Conservation (phyloP, 2,888 invertebrate genomes). For the Branchipolynoe longqiensis region DNA sequence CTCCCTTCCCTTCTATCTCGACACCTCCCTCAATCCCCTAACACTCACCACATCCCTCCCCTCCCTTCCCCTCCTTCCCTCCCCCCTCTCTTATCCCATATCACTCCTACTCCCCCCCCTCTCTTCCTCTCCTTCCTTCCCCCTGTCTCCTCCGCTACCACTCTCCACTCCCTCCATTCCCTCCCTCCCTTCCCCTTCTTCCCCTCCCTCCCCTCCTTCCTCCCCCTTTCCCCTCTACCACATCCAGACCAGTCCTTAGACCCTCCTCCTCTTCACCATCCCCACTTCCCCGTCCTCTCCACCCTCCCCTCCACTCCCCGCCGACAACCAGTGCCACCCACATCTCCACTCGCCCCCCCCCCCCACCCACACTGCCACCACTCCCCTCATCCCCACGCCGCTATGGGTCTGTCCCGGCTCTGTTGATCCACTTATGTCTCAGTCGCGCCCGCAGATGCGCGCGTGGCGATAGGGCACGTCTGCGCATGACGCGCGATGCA, state of each 20-base stretch:
- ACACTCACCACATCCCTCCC: background rate
- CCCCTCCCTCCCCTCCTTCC: background rate
- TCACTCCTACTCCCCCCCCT: background rate
- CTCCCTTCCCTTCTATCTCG: background rate
- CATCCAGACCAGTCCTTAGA: background rate
- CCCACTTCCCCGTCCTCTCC: background rate
- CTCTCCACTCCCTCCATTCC: background rate
- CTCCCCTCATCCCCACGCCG: background rate
- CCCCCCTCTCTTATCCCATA: background rate
- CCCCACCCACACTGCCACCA: background rate
- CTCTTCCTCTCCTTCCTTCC: background rate
- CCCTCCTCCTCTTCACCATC: background rate
- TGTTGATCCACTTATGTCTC: too few species aligned
- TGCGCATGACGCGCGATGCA: too few species aligned
- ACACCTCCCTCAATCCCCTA: background rate
- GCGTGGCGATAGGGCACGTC: too few species aligned
- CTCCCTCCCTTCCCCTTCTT: background rate
- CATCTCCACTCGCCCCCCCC: background rate
- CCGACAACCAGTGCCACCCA: background rate
- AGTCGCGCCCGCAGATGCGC: too few species aligned
- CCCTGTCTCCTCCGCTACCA: background rate
- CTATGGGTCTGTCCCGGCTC: background rate
- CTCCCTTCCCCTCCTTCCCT: background rate
- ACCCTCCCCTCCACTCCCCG: background rate
- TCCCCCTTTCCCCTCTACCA: background rate